Evolutionary conservation across 2,888 invertebrate genomes (phyloP).

Genomic region (Polyommatus icarus): DNA sequence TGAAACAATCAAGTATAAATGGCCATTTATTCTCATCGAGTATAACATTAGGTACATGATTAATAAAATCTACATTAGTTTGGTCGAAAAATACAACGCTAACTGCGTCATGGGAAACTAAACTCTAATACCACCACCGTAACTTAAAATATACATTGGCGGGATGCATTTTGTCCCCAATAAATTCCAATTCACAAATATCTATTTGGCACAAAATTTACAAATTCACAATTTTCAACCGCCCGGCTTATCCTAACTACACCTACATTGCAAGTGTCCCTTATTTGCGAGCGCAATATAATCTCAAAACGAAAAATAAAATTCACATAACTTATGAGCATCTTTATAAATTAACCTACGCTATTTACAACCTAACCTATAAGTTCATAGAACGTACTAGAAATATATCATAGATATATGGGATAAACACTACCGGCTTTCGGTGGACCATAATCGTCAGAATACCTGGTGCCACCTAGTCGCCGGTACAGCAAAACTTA

Average conservation of each 20-base stretch:
- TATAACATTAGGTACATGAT: conserved; percentile 48
- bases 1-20: conserved; percentile 47
- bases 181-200: conserved; percentile 55
- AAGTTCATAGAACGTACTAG: conserved; percentile 97
- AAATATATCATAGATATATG: conserved; percentile 99
- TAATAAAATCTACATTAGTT: conserved; percentile 72
- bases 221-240: conserved; percentile 34
- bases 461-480: conserved; percentile 54
- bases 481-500: conserved; percentile 73
- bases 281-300: conserved; percentile 36
- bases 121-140: conserved; percentile 56
- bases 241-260: conserved; percentile 36
- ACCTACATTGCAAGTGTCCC: conserved; percentile 46
- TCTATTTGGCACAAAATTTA: conserved; percentile 79
- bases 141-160: conserved; percentile 58
- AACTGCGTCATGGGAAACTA: conserved; percentile 59
- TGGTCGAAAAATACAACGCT: conserved; percentile 64
- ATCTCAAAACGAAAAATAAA: conserved; percentile 31
- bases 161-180: conserved; percentile 73
- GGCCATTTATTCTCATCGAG: conserved; percentile 64
- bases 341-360: conserved; percentile 26
- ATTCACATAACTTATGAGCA: conserved; percentile 18
- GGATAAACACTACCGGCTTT: conserved; percentile 90
- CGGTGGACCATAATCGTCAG: conserved; percentile 54
- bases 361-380: conserved; percentile 69